A percentile compares a stretch with the other conserved stretches of the same genome.
These are phyloP conservation scores for Sapayoa aenigma DNA, from an alignment of 2,113 vertebrate species.

Conservation along the genomic window DNA sequence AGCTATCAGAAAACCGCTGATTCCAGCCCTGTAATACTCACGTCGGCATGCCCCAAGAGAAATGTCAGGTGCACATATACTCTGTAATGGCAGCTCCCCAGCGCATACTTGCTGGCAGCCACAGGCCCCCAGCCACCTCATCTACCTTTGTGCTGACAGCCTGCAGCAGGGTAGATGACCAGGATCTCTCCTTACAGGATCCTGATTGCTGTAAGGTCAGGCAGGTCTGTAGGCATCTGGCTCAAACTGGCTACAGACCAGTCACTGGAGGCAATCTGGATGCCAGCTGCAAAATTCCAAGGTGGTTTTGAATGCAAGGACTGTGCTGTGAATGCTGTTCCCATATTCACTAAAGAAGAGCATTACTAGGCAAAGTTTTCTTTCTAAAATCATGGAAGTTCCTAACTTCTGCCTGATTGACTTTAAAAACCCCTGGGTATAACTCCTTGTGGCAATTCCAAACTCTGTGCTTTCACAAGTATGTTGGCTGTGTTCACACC, in stretches of 20 bases:
- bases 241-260: not conserved
- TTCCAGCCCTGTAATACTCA: not conserved
- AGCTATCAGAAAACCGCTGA: not conserved
- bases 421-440: not conserved
- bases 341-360: not conserved
- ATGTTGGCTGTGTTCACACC: not conserved
- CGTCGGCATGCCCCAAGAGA: not conserved
- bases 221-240: constrained; percentile 13
- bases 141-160: not conserved
- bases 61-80: not conserved
- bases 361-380: not conserved
- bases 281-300: constrained; percentile 24
- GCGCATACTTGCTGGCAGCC: not conserved
- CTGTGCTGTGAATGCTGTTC: not conserved
- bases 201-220: not conserved
- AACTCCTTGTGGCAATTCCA: not conserved
- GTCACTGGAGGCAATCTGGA: not conserved
- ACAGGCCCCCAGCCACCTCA: not conserved
- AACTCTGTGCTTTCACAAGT: not conserved
- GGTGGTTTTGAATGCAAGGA: not conserved
- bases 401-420: not conserved
- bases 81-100: not conserved
- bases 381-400: not conserved
- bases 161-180: not conserved
- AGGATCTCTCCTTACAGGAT: not conserved